A percentile compares a stretch with the other conserved stretches of the same genome.
phyloP scores from a whole-genome alignment of 1,140 invertebrate genomes.

The Macrobrachium nipponense region DNA sequence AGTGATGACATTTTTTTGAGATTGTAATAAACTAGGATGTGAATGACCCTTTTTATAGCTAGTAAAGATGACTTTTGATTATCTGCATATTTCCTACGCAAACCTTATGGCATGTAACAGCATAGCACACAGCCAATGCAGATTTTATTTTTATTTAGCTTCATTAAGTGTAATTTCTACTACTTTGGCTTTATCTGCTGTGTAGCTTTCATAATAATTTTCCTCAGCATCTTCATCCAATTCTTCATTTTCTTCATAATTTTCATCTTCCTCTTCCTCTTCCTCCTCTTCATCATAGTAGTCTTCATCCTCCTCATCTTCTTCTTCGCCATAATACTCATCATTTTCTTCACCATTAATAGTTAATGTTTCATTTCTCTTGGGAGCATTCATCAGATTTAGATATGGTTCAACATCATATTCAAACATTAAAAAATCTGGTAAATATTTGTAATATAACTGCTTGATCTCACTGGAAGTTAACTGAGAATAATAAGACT shows the following conservation, averaged over 20 bases:
- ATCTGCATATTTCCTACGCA: too few species aligned
- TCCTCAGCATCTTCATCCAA: not conserved
- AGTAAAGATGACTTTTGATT: too few species aligned
- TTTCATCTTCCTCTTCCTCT: conserved; percentile 35
- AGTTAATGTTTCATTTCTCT: conserved; percentile 8
- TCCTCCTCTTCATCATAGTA: conserved; percentile 24
- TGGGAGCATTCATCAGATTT: not conserved
- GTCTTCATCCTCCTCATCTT: conserved; percentile 29
- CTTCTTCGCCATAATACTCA: conserved; percentile 36
- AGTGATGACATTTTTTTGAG: too few species aligned
- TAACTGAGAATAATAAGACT: conserved; percentile 42
- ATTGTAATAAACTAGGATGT: too few species aligned
- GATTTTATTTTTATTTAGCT: too few species aligned
- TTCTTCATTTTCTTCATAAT: conserved; percentile 1
- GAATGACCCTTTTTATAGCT: too few species aligned
- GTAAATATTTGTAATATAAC: conserved; percentile 50
- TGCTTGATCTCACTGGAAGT: conserved; percentile 39
- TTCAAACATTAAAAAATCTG: conserved; percentile 56
- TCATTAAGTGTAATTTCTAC: not conserved
- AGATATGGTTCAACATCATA: conserved; percentile 46
- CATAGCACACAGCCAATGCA: too few species aligned
- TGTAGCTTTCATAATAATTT: not conserved
- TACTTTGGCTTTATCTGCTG: not conserved
- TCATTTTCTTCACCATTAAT: conserved; percentile 8
- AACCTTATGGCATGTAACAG: too few species aligned